Percentiles rank a stretch among this genome's conserved stretches.
Conservation (phyloP, 1,140 invertebrate species). For the Neodiprion pinetum region DNA sequence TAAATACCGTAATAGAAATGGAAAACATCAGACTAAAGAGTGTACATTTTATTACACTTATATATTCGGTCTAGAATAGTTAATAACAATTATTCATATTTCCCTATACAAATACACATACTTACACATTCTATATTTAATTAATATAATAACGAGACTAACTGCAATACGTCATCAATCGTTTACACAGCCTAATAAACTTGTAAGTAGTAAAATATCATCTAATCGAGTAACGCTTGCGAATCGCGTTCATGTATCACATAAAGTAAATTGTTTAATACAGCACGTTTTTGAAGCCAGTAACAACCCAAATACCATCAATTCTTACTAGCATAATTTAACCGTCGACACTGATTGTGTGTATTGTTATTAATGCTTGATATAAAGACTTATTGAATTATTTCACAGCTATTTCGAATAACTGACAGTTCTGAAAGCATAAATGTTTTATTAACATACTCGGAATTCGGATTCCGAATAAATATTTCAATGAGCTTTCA, state of each 20-base stretch:
- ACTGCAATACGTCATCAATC: neutral
- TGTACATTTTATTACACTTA: no score
- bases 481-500: no score
- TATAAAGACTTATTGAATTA: no score
- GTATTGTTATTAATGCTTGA: no score
- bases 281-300: neutral
- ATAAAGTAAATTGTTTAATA: neutral
- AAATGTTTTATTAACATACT: no score
- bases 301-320: neutral
- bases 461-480: no score
- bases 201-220: neutral
- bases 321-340: neutral
- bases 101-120: neutral
- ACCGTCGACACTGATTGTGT: neutral
- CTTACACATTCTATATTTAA: neutral
- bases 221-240: slow-evolving; percentile 4
- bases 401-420: no score
- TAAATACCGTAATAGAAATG: no score
- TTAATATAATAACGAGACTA: neutral
- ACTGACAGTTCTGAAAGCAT: no score
- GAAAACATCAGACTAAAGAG: no score
- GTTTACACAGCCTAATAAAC: neutral
- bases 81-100: neutral
- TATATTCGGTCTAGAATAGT: no score
- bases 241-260: neutral